Percentiles rank a stretch among this genome's conserved stretches.
Evolutionary conservation across 2,797 vertebrate species (phyloP).

Genomic region (Cuniculus paca): DNA sequence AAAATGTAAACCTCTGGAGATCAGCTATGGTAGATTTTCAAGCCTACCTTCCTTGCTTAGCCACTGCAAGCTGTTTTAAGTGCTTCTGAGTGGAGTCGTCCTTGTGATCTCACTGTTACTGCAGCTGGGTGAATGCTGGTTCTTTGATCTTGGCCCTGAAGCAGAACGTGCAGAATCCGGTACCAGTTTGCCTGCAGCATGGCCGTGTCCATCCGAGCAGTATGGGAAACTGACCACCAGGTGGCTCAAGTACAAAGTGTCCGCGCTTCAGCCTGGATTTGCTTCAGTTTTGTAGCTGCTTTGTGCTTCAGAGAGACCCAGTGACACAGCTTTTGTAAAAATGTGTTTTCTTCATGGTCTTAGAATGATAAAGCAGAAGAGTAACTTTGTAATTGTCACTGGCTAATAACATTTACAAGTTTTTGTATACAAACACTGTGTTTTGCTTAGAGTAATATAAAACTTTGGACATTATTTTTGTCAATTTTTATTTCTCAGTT

Average conservation of each 20-base stretch:
- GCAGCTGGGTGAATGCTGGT: background rate
- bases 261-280: background rate
- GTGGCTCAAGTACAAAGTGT: conserved; percentile 81
- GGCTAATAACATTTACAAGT: background rate
- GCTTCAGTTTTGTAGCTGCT: background rate
- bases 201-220: conserved; percentile 3
- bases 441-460: conserved; percentile 40
- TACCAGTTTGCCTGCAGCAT: background rate
- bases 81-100: background rate
- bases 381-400: background rate
- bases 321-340: background rate
- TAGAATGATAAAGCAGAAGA: background rate
- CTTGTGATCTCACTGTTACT: background rate
- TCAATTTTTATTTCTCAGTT: background rate
- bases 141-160: conserved; percentile 49
- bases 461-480: background rate
- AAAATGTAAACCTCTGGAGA: conserved; percentile 23
- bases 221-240: conserved; percentile 80
- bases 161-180: background rate
- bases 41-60: background rate
- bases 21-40: background rate
- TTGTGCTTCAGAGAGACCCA: background rate
- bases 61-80: background rate
- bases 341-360: background rate
- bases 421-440: background rate